Conservation (phyloP, 1,140 invertebrate genomes). For the Galleria mellonella region DNA sequence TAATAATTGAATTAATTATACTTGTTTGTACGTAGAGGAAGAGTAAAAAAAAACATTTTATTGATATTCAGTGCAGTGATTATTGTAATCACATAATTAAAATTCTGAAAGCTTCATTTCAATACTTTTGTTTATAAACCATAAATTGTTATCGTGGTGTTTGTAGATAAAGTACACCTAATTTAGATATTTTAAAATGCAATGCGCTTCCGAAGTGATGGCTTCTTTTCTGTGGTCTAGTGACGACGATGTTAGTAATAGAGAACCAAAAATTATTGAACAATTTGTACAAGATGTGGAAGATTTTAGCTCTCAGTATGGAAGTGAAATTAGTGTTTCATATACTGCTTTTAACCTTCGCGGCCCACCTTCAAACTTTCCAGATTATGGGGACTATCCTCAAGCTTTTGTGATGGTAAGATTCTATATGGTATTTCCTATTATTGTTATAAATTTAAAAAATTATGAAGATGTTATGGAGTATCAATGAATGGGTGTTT, state of each 20-base stretch:
- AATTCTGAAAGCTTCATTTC: too few relatives aligned
- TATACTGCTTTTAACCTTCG: constrained; percentile 91
- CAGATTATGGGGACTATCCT: constrained; percentile 91
- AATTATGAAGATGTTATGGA: too few relatives aligned
- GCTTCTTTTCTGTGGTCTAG: constrained; percentile 54
- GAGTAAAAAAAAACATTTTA: too few relatives aligned
- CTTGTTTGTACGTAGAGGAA: too few relatives aligned
- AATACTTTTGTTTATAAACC: too few relatives aligned
- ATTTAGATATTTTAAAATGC: constrained; percentile 26
- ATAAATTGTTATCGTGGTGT: too few relatives aligned
- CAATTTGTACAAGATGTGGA: constrained; percentile 76
- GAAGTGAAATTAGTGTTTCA: constrained; percentile 89
- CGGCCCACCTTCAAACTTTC: constrained; percentile 88
- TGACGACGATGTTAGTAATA: constrained; percentile 34
- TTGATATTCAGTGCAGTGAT: too few relatives aligned
- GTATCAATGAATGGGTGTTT: too few relatives aligned
- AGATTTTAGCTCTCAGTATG: constrained; percentile 93
- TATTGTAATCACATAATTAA: too few relatives aligned
- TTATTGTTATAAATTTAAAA: too few relatives aligned
- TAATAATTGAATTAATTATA: too few relatives aligned
- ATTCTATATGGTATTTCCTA: neutral
- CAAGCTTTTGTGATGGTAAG: constrained; percentile 91
- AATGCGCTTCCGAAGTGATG: constrained; percentile 57
- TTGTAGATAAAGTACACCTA: too few relatives aligned
- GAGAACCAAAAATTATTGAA: constrained; percentile 51